Percentiles rank a stretch among this genome's conserved stretches.
Evolutionary conservation across 1,140 invertebrate species (phyloP).

Genomic region (Druon quercuslanigerum): DNA sequence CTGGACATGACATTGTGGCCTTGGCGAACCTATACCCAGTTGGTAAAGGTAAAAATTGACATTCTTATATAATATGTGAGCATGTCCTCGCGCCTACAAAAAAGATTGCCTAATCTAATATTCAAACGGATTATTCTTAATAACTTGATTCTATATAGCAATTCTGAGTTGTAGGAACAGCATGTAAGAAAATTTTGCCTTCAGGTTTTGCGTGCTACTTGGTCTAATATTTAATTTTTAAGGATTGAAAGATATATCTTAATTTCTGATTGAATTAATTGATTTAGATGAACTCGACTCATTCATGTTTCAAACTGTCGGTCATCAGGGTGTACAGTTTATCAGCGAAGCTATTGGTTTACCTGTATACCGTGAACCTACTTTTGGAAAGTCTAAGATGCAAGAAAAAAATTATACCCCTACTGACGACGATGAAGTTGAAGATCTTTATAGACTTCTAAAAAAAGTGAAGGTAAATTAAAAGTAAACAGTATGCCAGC

Average conservation of each 20-base stretch:
- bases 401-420: slow-evolving; percentile 89
- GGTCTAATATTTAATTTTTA: no score
- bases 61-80: no score
- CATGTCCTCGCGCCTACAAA: no score
- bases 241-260: no score
- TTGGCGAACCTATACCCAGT: slow-evolving; percentile 95
- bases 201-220: no score
- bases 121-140: no score
- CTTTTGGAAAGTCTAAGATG: slow-evolving; percentile 87
- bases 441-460: slow-evolving; percentile 94
- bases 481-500: no score
- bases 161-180: no score
- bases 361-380: slow-evolving; percentile 91
- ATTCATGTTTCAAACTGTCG: slow-evolving; percentile 99
- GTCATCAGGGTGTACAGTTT: slow-evolving; percentile 93
- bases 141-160: no score
- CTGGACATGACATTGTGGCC: slow-evolving; percentile 97
- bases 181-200: no score
- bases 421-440: slow-evolving; percentile 97
- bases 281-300: slow-evolving; percentile 95
- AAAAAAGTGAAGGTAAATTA: slow-evolving; percentile 85
- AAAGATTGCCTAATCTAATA: no score
- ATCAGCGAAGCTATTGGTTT: slow-evolving; percentile 96
- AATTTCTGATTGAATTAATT: slow-evolving; percentile 30
- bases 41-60: slow-evolving; percentile 81